Base-by-base conservation (phyloP, 2,113 vertebrate genomes). In the Balaenoptera acutorostrata region DNA sequence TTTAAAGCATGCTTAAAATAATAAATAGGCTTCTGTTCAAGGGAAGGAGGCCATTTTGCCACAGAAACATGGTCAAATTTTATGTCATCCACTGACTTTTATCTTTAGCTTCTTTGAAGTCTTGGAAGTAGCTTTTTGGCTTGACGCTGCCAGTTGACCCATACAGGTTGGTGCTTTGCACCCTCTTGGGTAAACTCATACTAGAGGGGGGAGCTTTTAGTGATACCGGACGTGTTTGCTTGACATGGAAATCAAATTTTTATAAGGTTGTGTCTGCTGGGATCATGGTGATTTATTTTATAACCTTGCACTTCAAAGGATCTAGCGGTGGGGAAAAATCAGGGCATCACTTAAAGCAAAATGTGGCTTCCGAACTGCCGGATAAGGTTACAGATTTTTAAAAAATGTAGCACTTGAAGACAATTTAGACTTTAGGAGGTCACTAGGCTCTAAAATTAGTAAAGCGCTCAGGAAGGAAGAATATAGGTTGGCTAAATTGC, bases 401-500 rank as follows among this genome's bases (percentile, higher is more conserved):
- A 0, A 33, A 90, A 78, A 85, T 0, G 2, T 71, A 36, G 68
- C 61, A 61, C 41, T 77, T 75, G 23, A 82, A 57, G 64, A 97
- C 94, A 69, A 85, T 64, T 95, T 71, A 96, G 92, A 93, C 21
- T 41, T 90, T 97, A 59, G 66, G 39, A 75, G 90, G 59, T 92
- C 3, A 23, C 68, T 91, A 1, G 0, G 14, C 69, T 96, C 96
- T 96, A 96, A 98, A 98, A 93, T 93, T 63, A 97, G 69, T 44
- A 18, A 96, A 96, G 95, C 3, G 6, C 80, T 95, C 74, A 96
- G 90, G 88, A 97, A 97, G 69, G 14, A 7, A 96, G 46, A 95
- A 49, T 97, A 86, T 97, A 95, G 96, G 97, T 96, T 97, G 97
- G 80, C 94, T 90, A 29, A 72, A 89, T 68, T 94, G 39, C 85